phyloP scores from a whole-genome alignment of 2,797 vertebrate genomes.

The Takifugu ocellatus region DNA sequence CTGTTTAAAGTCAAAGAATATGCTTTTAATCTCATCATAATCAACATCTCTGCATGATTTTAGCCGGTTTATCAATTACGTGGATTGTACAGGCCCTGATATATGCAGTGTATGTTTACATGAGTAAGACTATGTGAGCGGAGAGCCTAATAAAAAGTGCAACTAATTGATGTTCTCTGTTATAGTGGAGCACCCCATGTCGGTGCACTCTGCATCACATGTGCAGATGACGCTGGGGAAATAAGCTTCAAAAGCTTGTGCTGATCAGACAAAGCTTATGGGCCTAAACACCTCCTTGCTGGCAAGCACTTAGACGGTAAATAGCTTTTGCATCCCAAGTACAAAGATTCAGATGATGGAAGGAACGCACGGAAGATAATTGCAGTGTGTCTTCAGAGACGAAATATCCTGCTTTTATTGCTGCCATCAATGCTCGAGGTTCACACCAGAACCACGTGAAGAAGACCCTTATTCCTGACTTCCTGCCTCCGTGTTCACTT shows the following conservation, averaged over 20 bases:
- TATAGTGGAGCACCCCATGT: constrained; percentile 19
- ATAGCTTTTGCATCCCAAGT: constrained; percentile 21
- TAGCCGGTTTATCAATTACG: too few relatives aligned
- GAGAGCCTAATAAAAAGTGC: not conserved
- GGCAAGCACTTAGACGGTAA: constrained; percentile 9
- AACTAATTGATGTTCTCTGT: constrained; percentile 27
- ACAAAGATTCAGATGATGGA: constrained; percentile 38
- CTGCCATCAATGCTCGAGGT: constrained; percentile 13
- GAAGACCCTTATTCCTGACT: constrained; percentile 14
- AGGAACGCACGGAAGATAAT: constrained; percentile 31
- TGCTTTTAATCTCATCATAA: too few relatives aligned
- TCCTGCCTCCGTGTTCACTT: constrained; percentile 13
- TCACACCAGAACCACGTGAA: constrained; percentile 14
- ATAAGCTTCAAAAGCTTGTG: constrained; percentile 35
- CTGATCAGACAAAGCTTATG: constrained; percentile 46
- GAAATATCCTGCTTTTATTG: constrained; percentile 32
- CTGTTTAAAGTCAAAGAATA: too few relatives aligned
- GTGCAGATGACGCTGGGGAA: constrained; percentile 42
- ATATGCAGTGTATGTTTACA: too few relatives aligned
- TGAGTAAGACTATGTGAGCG: too few relatives aligned
- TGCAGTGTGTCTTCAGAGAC: constrained; percentile 42
- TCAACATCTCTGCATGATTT: too few relatives aligned
- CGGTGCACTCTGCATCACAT: constrained; percentile 26
- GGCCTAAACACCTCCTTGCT: constrained; percentile 26
- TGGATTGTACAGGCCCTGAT: too few relatives aligned